phyloP scores from a whole-genome alignment of 2,888 invertebrate species.

The Polymixis flavicincta region DNA sequence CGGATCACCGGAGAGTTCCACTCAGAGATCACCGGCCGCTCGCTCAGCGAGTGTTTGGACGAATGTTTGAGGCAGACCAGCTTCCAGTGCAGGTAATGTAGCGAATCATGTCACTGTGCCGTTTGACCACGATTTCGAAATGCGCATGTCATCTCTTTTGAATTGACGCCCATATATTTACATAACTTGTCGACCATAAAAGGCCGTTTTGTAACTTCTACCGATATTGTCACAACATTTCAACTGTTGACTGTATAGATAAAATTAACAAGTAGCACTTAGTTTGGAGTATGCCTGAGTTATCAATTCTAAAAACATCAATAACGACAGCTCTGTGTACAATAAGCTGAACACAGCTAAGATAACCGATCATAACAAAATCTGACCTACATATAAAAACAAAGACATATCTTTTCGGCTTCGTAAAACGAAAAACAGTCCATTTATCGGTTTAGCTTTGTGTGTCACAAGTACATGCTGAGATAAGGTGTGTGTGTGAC shows the following conservation, averaged over 20 bases:
- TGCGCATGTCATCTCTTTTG: slow-evolving; percentile 58
- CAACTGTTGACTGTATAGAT: slow-evolving; percentile 12
- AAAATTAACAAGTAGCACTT: slow-evolving; percentile 23
- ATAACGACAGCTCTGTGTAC: slow-evolving; percentile 7
- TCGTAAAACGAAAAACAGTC: slow-evolving; percentile 42
- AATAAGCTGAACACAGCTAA: slow-evolving; percentile 12
- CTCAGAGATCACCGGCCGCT: slow-evolving; percentile 96
- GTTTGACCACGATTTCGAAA: slow-evolving; percentile 65
- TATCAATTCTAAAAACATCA: slow-evolving; percentile 35
- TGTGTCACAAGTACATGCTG: slow-evolving; percentile 46
- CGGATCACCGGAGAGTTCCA: slow-evolving; percentile 96
- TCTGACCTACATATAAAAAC: slow-evolving; percentile 61
- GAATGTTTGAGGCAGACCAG: slow-evolving; percentile 97
- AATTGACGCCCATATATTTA: slow-evolving; percentile 58
- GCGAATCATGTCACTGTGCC: slow-evolving; percentile 57
- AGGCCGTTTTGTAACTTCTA: slow-evolving; percentile 53
- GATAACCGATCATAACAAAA: slow-evolving; percentile 52
- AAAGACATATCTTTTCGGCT: slow-evolving; percentile 34
- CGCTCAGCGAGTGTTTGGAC: slow-evolving; percentile 97
- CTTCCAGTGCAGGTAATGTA: slow-evolving; percentile 95
- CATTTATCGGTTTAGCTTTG: slow-evolving; percentile 44
- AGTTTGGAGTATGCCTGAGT: slow-evolving; percentile 6
- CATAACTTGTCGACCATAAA: slow-evolving; percentile 59
- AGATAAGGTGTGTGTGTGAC: slow-evolving; percentile 54
- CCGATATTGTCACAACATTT: slow-evolving; percentile 40